Conservation (phyloP, 2,888 invertebrate genomes). For the Drosophila atripex region DNA sequence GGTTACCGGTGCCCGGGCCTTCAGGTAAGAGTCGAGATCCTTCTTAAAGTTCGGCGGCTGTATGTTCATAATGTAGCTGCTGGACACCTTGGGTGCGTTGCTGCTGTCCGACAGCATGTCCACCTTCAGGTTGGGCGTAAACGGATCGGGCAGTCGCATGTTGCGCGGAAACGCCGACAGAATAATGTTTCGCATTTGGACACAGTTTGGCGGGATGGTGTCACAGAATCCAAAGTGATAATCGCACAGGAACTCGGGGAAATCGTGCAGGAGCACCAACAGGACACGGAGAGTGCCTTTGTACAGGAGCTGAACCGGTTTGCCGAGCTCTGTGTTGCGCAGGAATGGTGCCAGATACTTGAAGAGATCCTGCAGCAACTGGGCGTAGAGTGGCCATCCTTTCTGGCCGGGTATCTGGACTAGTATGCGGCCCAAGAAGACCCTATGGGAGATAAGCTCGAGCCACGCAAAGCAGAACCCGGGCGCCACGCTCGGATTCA, state of each 20-base stretch:
- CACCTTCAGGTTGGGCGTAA: constrained; percentile 97
- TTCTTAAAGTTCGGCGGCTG: constrained; percentile 95
- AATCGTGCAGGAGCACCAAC: constrained; percentile 97
- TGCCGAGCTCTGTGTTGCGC: constrained; percentile 97
- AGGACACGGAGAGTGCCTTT: constrained; percentile 97
- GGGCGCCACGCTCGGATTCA: constrained; percentile 96
- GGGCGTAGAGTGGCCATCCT: constrained; percentile 99
- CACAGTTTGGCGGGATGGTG: constrained; percentile 99
- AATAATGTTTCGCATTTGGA: constrained; percentile 99
- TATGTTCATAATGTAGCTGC: constrained; percentile 94
- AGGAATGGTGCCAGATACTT: constrained; percentile 98
- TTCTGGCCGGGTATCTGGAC: constrained; percentile 96
- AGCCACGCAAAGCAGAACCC: constrained; percentile 99
- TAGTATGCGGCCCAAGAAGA: constrained; percentile 96
- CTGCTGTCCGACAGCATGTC: constrained; percentile 95
- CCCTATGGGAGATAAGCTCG: constrained; percentile 97
- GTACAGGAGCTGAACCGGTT: constrained; percentile 96
- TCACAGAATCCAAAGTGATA: constrained; percentile 99
- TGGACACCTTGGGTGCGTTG: constrained; percentile 93
- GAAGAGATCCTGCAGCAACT: constrained; percentile 97
- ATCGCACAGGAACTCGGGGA: constrained; percentile 99
- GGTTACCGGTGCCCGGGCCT: constrained; percentile 96
- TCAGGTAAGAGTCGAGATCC: constrained; percentile 98
- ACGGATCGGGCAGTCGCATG: constrained; percentile 99
- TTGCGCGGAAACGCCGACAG: constrained; percentile 98